Conservation (phyloP, 2,888 invertebrate genomes). For the Scrobipalpa atriplicella region DNA sequence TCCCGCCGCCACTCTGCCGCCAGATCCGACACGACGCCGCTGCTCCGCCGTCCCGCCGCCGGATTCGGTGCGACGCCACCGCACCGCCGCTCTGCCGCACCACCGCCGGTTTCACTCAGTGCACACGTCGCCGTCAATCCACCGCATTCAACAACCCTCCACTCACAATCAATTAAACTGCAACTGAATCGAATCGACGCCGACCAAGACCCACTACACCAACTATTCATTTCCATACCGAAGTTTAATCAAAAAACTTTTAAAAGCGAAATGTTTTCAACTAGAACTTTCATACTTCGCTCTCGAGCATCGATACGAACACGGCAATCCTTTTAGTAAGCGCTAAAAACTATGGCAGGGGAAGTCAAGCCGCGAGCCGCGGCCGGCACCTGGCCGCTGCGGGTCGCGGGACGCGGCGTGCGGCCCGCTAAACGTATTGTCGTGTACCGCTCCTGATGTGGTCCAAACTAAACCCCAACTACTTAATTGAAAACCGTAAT, state of each 20-base stretch:
- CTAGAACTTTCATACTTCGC: slow-evolving; percentile 48
- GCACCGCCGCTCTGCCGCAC: background rate
- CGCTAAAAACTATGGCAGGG: slow-evolving; percentile 69
- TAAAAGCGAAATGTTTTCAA: slow-evolving; percentile 33
- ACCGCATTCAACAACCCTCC: slow-evolving; percentile 11
- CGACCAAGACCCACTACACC: slow-evolving; percentile 39
- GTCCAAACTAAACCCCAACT: slow-evolving; percentile 74
- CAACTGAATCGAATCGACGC: slow-evolving; percentile 29
- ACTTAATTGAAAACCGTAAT: slow-evolving; percentile 79
- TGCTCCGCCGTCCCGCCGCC: background rate
- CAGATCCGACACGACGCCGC: background rate
- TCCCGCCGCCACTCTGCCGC: background rate
- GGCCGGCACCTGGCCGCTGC: slow-evolving; percentile 50
- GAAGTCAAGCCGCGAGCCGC: slow-evolving; percentile 65
- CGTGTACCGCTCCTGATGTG: slow-evolving; percentile 72
- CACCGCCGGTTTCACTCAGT: background rate
- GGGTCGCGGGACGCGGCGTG: slow-evolving; percentile 40
- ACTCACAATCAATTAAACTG: slow-evolving; percentile 18
- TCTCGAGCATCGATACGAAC: slow-evolving; percentile 69
- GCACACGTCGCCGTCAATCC: slow-evolving; percentile 15
- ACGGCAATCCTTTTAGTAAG: slow-evolving; percentile 80
- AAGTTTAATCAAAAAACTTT: slow-evolving; percentile 38
- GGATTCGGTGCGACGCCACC: background rate
- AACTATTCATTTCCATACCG: slow-evolving; percentile 29
- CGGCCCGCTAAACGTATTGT: slow-evolving; percentile 73